These are phyloP conservation scores for Ommatoiulus sabulosus DNA, from an alignment of 2,888 invertebrate species.

Conservation along the genomic window DNA sequence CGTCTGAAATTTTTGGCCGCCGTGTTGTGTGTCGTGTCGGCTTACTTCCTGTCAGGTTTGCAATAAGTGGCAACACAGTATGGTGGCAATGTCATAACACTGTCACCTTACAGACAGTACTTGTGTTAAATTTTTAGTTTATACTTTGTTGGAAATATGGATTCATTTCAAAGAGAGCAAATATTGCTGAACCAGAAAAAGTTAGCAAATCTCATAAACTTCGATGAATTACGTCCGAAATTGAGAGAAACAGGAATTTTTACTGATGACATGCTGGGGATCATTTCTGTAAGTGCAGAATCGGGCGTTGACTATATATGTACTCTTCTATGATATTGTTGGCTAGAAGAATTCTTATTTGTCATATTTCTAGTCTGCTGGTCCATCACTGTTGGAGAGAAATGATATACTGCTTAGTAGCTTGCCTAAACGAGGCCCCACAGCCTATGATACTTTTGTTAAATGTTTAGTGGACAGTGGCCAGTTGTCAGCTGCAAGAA, in stretches of 20 bases:
- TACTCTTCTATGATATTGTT: background rate
- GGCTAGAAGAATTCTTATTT: background rate
- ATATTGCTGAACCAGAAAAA: background rate
- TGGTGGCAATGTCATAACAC: no score
- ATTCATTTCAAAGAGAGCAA: background rate
- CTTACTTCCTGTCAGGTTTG: no score
- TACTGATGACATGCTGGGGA: constrained; percentile 8
- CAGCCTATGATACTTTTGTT: constrained; percentile 17
- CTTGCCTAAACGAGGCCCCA: constrained; percentile 45
- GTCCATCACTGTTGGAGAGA: background rate
- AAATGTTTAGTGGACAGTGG: constrained; percentile 49
- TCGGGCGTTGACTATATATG: no score
- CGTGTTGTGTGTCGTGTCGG: no score
- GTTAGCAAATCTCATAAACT: constrained; percentile 28
- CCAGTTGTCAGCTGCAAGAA: constrained; percentile 45
- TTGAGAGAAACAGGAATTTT: constrained; percentile 21
- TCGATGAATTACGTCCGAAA: constrained; percentile 10
- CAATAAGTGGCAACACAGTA: no score
- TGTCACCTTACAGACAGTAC: no score
- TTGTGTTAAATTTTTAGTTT: background rate
- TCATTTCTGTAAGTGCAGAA: constrained; percentile 32
- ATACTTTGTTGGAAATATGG: background rate
- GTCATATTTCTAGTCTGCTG: constrained; percentile 38
- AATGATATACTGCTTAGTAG: background rate
- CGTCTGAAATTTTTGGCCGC: no score